phyloP scores from a whole-genome alignment of 1,140 invertebrate species.

The Lucilia cuprina region DNA sequence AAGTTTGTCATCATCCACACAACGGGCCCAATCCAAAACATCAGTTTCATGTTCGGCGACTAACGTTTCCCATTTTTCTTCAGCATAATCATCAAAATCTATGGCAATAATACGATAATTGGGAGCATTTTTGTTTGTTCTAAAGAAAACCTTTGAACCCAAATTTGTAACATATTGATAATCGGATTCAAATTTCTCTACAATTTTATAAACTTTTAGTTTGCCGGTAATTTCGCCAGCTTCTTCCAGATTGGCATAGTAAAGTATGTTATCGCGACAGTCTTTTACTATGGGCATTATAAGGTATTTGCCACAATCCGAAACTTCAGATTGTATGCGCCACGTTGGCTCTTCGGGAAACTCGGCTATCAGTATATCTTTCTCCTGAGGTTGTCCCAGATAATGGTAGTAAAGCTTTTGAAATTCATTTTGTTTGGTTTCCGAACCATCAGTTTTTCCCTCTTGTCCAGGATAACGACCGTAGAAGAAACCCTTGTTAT shows the following conservation, averaged over 20 bases:
- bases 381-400: constrained; percentile 83
- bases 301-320: constrained; percentile 90
- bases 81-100: constrained; percentile 79
- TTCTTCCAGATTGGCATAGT: constrained; percentile 77
- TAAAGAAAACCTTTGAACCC: constrained; percentile 82
- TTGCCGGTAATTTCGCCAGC: constrained; percentile 69
- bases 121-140: constrained; percentile 93
- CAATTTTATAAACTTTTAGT: constrained; percentile 75
- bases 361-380: constrained; percentile 90
- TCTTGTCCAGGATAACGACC: constrained; percentile 76
- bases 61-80: constrained; percentile 84
- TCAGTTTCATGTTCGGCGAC: constrained; percentile 85
- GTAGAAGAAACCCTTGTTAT: constrained; percentile 95
- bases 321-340: constrained; percentile 90
- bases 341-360: constrained; percentile 92
- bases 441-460: constrained; percentile 86
- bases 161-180: constrained; percentile 96
- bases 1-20: constrained; percentile 87
- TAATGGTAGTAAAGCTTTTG: constrained; percentile 95
- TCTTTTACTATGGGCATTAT: constrained; percentile 80
- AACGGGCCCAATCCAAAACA: constrained; percentile 87
- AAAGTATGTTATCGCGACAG: constrained; percentile 88
- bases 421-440: constrained; percentile 84
- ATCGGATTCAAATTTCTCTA: constrained; percentile 92
- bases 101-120: constrained; percentile 90